Percentiles rank a stretch among this genome's conserved stretches.
phyloP scores from a whole-genome alignment of 2,797 vertebrate species.

The Hemitrygon akajei region DNA sequence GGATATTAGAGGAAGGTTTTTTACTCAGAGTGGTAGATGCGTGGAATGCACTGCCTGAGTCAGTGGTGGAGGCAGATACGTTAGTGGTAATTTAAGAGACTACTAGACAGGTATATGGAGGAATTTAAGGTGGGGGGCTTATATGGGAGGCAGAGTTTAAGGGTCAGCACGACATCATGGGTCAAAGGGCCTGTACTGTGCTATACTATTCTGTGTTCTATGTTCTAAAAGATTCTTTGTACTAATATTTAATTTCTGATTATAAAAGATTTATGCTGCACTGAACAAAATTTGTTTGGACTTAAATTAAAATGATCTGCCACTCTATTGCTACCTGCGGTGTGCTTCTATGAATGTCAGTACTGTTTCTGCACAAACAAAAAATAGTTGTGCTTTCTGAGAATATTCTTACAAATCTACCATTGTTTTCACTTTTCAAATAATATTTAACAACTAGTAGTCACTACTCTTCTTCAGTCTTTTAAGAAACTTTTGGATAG shows the following conservation, averaged over 20 bases:
- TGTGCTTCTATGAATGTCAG: neutral
- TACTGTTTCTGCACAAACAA: neutral
- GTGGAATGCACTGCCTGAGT: too few species aligned
- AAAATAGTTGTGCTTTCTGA: neutral
- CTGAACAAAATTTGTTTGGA: neutral
- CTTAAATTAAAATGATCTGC: neutral
- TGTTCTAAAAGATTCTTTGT: conserved; percentile 12
- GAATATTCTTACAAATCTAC: neutral
- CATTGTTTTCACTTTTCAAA: neutral
- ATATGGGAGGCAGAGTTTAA: too few species aligned
- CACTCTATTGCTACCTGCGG: neutral
- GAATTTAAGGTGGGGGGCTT: too few species aligned
- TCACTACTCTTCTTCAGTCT: neutral
- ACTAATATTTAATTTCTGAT: neutral
- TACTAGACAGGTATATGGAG: too few species aligned
- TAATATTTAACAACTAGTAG: neutral
- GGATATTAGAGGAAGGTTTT: too few species aligned
- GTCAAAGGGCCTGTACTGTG: too few species aligned
- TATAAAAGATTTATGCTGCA: neutral
- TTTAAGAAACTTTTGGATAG: too few species aligned
- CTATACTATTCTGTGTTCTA: too few species aligned
- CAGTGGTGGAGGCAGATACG: too few species aligned
- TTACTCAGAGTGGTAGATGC: too few species aligned
- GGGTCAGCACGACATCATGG: too few species aligned
- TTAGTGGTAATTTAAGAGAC: too few species aligned